phyloP scores from a whole-genome alignment of 2,113 vertebrate genomes.

The Lipotes vexillifer region DNA sequence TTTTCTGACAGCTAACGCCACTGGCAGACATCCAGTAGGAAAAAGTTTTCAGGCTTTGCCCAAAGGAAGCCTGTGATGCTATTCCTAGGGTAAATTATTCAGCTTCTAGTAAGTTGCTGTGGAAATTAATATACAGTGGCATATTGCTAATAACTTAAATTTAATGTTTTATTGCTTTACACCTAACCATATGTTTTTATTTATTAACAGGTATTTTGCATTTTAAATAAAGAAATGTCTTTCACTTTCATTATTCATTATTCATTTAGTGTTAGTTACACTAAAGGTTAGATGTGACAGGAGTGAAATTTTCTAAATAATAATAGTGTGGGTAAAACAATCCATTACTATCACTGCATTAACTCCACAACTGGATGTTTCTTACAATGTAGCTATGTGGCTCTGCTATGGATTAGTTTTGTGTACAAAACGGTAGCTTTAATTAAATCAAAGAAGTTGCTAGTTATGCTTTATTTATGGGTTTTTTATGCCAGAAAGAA shows the following conservation, averaged over 20 bases:
- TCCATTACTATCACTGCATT: slow-evolving; percentile 30
- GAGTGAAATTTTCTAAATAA: slow-evolving; percentile 55
- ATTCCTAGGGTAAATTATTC: slow-evolving; percentile 44
- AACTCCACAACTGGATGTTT: slow-evolving; percentile 17
- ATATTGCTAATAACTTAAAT: slow-evolving; percentile 47
- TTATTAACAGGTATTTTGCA: slow-evolving; percentile 58
- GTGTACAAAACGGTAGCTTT: slow-evolving; percentile 51
- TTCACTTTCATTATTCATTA: background rate
- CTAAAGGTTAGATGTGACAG: slow-evolving; percentile 38
- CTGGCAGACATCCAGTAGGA: slow-evolving; percentile 9
- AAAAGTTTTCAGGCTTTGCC: slow-evolving; percentile 21
- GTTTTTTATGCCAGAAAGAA: slow-evolving; percentile 38
- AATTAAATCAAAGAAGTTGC: slow-evolving; percentile 69
- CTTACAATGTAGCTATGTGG: slow-evolving; percentile 44
- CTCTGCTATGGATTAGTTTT: slow-evolving; percentile 38
- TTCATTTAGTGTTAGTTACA: slow-evolving; percentile 56
- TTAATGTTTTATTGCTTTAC: slow-evolving; percentile 62
- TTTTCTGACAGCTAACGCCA: slow-evolving; percentile 36
- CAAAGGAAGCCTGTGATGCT: slow-evolving; percentile 33
- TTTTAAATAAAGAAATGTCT: slow-evolving; percentile 70
- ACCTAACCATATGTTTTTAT: slow-evolving; percentile 55
- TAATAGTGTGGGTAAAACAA: background rate
- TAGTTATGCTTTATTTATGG: slow-evolving; percentile 73
- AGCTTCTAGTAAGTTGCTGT: slow-evolving; percentile 53
- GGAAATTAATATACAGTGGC: slow-evolving; percentile 50